Evolutionary conservation across 1,140 invertebrate species (phyloP).

Genomic region (Drosophila pallidifrons): DNA sequence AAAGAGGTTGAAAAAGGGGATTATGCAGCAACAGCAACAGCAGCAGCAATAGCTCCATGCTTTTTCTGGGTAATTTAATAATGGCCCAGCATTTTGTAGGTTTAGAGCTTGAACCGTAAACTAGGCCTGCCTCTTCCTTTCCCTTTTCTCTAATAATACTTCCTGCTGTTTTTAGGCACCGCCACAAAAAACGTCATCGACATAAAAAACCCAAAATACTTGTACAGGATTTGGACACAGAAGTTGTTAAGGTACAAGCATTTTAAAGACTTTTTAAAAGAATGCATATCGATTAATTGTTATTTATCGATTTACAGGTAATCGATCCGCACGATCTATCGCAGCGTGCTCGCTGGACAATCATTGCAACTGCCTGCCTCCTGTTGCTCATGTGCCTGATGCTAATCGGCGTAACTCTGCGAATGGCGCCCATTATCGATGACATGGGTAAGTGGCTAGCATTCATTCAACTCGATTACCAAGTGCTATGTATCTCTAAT

Average conservation of each 20-base stretch:
- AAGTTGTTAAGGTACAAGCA: conserved; percentile 73
- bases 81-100: not conserved
- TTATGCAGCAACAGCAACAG: not conserved
- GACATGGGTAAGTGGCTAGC: conserved; percentile 93
- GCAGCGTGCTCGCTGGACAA: conserved; percentile 93
- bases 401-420: conserved; percentile 93
- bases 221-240: conserved; percentile 83
- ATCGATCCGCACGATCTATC: conserved; percentile 92
- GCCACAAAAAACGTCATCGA: conserved; percentile 84
- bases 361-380: conserved; percentile 94
- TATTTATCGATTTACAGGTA: conserved; percentile 78
- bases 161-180: conserved; percentile 56
- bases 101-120: not conserved
- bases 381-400: conserved; percentile 94
- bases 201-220: conserved; percentile 85
- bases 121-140: not conserved
- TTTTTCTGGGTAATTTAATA: conserved; percentile 1
- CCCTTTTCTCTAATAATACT: not conserved
- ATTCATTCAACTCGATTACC: conserved; percentile 3
- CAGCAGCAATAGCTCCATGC: not conserved
- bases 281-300: not conserved
- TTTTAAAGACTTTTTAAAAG: not conserved
- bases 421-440: conserved; percentile 96
- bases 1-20: not conserved
- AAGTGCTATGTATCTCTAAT: conserved; percentile 12